Evolutionary conservation across 2,113 vertebrate species (phyloP).

Genomic region (Climacteris rufus): DNA sequence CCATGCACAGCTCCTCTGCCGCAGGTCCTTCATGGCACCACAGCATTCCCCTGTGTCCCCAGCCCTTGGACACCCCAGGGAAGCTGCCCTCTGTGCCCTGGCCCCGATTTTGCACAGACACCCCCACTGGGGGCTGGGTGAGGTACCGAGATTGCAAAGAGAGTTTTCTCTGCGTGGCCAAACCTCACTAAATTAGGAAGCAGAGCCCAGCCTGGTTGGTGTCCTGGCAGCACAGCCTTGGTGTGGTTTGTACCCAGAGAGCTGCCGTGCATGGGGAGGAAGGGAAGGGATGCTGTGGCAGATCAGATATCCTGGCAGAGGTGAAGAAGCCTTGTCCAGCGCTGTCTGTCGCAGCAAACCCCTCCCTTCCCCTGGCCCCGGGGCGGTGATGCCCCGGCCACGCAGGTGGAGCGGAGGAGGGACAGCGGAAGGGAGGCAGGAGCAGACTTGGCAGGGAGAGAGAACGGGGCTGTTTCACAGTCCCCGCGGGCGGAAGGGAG

Average conservation of each 20-base stretch:
- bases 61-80: neutral
- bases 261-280: rapidly evolving
- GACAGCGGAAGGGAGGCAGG: neutral
- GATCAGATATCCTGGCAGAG: neutral
- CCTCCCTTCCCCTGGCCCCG: neutral
- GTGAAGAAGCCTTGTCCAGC: neutral
- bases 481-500: neutral
- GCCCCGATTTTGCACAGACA: neutral
- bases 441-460: neutral
- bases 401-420: neutral
- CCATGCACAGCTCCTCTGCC: neutral
- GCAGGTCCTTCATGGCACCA: neutral
- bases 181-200: neutral
- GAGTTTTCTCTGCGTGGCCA: neutral
- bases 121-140: no score
- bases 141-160: neutral
- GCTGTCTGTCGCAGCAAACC: neutral
- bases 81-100: neutral
- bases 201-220: neutral
- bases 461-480: neutral
- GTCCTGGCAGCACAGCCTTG: neutral
- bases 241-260: neutral
- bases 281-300: neutral
- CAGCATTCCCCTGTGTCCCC: rapidly evolving
- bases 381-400: neutral